A percentile compares a stretch with the other conserved stretches of the same genome.
phyloP scores from a whole-genome alignment of 2,113 vertebrate genomes.

The Mus spicilegus region DNA sequence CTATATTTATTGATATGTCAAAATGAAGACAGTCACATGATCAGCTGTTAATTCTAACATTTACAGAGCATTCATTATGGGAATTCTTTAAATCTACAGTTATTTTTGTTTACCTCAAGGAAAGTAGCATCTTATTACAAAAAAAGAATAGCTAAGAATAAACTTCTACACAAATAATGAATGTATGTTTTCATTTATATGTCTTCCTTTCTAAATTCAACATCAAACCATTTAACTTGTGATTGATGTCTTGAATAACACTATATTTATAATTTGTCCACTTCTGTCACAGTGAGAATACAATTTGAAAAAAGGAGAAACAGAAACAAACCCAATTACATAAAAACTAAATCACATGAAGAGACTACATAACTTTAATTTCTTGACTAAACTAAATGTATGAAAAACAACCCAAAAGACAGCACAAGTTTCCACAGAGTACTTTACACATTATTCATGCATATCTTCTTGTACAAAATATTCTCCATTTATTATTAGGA shows the following conservation, averaged over 20 bases:
- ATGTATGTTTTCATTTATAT: not conserved
- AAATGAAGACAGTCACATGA: not conserved
- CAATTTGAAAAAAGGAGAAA: not conserved
- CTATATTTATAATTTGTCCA: not conserved
- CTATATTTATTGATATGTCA: not conserved
- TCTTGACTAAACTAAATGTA: not conserved
- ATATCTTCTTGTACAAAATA: not conserved
- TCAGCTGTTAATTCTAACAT: not conserved
- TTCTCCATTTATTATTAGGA: not conserved
- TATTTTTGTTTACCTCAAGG: not conserved
- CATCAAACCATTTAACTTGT: not conserved
- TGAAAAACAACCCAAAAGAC: not conserved
- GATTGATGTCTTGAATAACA: not conserved
- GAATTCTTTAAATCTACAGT: not conserved
- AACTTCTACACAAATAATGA: not conserved
- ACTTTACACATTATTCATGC: not conserved
- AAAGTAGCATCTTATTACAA: not conserved
- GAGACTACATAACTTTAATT: not conserved
- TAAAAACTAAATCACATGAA: not conserved
- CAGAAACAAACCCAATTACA: not conserved
- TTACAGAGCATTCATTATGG: not conserved
- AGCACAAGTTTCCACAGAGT: not conserved
- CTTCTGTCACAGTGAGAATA: not conserved
- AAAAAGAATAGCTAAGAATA: not conserved
- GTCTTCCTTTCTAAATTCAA: not conserved